Conservation (phyloP, 2,797 vertebrate species). For the Xiphophorus birchmanni region DNA sequence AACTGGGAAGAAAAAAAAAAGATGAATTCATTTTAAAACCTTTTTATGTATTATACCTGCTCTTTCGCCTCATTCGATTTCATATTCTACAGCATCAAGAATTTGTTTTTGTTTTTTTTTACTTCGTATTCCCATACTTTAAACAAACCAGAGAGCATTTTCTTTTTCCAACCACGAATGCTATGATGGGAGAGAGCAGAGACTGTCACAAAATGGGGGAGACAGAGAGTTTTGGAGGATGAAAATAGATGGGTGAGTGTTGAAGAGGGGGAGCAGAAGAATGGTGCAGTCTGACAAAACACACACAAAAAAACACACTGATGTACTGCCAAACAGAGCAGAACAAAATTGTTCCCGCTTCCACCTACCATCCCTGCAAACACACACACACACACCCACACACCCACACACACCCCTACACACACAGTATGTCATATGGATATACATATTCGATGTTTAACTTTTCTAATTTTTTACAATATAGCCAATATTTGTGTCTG, state of each 20-base stretch:
- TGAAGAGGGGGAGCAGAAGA: constrained; percentile 35
- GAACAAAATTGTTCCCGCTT: constrained; percentile 71
- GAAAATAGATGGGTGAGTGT: constrained; percentile 36
- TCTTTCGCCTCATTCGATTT: background rate
- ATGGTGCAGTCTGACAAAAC: constrained; percentile 39
- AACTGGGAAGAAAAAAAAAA: background rate
- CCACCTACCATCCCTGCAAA: constrained; percentile 7
- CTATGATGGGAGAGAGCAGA: background rate
- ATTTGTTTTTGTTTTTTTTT: background rate
- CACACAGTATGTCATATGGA: constrained; percentile 1
- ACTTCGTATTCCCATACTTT: background rate
- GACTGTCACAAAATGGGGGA: background rate
- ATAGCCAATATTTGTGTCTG: constrained; percentile 7
- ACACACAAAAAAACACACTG: constrained; percentile 61
- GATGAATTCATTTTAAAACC: background rate
- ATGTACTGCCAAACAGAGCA: constrained; percentile 78
- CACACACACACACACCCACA: constrained; percentile 10
- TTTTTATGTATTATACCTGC: background rate
- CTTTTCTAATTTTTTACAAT: constrained; percentile 6
- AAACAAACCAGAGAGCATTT: background rate
- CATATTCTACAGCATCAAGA: background rate
- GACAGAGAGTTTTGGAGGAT: constrained; percentile 29
- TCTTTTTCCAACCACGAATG: background rate
- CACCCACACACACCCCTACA: constrained; percentile 3
- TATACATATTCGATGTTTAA: constrained; percentile 14